Evolutionary conservation across 2,797 vertebrate species (phyloP), one percentile per base, ranked within the genome.

Genomic region (Pseudochaenichthys georgianus): DNA sequence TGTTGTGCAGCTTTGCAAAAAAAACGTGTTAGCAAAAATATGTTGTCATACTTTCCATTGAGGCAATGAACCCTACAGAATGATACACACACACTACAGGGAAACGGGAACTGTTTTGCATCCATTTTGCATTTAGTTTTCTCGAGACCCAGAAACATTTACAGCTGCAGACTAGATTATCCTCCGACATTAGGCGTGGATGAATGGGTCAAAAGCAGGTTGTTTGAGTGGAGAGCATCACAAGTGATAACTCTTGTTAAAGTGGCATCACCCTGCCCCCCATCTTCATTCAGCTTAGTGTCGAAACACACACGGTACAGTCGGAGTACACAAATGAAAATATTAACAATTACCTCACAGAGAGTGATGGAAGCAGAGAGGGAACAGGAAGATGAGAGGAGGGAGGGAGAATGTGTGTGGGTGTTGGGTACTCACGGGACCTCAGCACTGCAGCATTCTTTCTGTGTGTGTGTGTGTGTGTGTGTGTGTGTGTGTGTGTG

Each of bases 381-480:
- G 78, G 76, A 86, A 82, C 86, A 81, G 88, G 86, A 88, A 90
- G 86, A 89, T 67, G 86, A 86, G 90, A 82, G 79, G 61, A 84
- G 86, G 80, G 81, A 91, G 89, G 54, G 82, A 75, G 86, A 57
- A 62, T 71, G 87, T 89, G 91, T 89, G 93, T 92, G 91, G 87
- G 92, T 94, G 89, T 89, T 90, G 78, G 77, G 75, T 82, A 82
- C 94, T 92, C 91, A 9, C 75, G 93, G 92, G 94, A 94, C 90
- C 80, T 89, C 77, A 72, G 89, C 89, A 92, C 89, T 94, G 93
- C 93, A 94, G 93, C 90, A 92, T 92, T 94, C 88, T 88, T 88
- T 89, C 76, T 85, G 67, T 85, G 75, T 84, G 72, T 86, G 84
- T 90, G 83, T 81, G 77, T 76, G 71, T 86, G 84, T 87, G 82